Evolutionary conservation across 2,113 vertebrate genomes (phyloP).

Genomic region (Sphaerodactylus townsendi): DNA sequence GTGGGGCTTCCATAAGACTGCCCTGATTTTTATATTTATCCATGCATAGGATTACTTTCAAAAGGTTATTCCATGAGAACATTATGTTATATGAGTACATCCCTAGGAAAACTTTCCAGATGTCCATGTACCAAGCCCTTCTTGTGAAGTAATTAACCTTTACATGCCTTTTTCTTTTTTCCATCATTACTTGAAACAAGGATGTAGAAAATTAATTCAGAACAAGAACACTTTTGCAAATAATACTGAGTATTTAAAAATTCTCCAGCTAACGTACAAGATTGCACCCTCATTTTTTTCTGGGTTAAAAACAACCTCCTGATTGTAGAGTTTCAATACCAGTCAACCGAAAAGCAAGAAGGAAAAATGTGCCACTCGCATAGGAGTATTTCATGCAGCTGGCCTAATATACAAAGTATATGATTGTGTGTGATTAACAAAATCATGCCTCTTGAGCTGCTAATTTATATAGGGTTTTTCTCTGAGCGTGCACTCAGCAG

Average conservation of each 20-base stretch:
- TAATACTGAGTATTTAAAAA: constrained; percentile 64
- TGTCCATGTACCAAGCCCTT: neutral
- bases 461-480: constrained; percentile 54
- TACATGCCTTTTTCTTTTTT: neutral
- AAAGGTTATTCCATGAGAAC: neutral
- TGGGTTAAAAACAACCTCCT: constrained; percentile 64
- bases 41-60: neutral
- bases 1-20: no score
- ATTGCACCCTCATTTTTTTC: constrained; percentile 56
- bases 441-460: constrained; percentile 59
- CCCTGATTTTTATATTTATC: no score
- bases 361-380: constrained; percentile 48
- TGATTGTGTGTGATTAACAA: constrained; percentile 62
- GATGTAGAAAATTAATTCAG: constrained; percentile 42
- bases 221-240: constrained; percentile 58
- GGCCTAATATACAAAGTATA: constrained; percentile 62
- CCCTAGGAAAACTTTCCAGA: neutral
- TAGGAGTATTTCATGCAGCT: constrained; percentile 61
- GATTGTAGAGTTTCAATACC: constrained; percentile 65
- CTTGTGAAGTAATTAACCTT: neutral
- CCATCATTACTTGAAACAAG: constrained; percentile 36
- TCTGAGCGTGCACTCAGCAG: constrained; percentile 33
- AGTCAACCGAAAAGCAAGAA: constrained; percentile 51
- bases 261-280: constrained; percentile 52
- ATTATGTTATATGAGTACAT: neutral